phyloP scores from a whole-genome alignment of 2,113 vertebrate genomes.

The Pollimyrus isidori region DNA sequence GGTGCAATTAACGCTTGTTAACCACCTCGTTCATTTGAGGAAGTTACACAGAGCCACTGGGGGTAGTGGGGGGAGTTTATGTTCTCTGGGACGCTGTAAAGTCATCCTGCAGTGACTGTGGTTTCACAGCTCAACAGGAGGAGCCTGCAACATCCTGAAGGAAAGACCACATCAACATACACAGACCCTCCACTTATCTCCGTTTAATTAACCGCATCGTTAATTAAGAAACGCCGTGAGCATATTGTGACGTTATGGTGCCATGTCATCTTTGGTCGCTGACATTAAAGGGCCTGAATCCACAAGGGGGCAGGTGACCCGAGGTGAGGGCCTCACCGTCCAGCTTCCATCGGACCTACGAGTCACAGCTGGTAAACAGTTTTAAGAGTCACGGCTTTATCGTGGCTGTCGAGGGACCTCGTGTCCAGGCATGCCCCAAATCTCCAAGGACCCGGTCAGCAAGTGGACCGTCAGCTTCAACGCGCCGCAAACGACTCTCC shows the following conservation, averaged over 20 bases:
- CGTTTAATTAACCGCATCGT: not conserved
- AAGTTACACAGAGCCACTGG: not conserved
- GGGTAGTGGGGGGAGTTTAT: not conserved
- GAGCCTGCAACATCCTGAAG: not conserved
- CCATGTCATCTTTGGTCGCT: not conserved
- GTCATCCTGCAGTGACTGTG: not conserved
- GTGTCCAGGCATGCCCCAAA: not conserved
- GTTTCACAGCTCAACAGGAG: not conserved
- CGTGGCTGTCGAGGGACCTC: not conserved
- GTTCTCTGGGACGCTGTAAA: not conserved
- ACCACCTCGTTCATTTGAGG: not conserved
- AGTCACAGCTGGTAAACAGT: constrained; percentile 6
- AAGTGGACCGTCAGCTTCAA: not conserved
- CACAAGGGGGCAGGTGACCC: not conserved
- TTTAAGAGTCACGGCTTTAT: not conserved
- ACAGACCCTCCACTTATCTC: not conserved
- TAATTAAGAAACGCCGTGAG: not conserved
- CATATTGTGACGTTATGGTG: not conserved
- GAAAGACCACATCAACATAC: not conserved
- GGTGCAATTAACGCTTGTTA: not conserved
- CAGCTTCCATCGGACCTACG: not conserved
- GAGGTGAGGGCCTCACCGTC: not conserved
- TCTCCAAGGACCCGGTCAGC: not conserved
- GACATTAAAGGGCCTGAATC: not conserved
- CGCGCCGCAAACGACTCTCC: not conserved